Conservation (phyloP, 2,113 vertebrate species). For the Piliocolobus tephrosceles region DNA sequence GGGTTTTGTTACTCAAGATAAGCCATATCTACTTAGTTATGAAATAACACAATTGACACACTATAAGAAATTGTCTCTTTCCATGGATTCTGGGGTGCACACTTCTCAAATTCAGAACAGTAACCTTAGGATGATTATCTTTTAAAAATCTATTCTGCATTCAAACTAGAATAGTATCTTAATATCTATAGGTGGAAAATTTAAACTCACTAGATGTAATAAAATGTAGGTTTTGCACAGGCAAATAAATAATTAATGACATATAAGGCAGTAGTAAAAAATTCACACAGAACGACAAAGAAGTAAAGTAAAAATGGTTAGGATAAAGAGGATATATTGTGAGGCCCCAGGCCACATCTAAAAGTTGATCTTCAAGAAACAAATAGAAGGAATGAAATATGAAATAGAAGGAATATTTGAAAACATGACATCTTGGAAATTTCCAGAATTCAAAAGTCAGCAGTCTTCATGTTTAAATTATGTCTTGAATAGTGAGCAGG, state of each 20-base stretch:
- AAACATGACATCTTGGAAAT: neutral
- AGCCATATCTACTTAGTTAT: neutral
- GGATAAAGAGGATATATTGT: neutral
- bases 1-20: slow-evolving; percentile 57
- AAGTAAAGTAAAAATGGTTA: slow-evolving; percentile 32
- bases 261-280: neutral
- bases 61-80: slow-evolving; percentile 58
- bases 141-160: slow-evolving; percentile 39
- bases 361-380: slow-evolving; percentile 14
- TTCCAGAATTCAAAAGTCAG: slow-evolving; percentile 8
- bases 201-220: neutral
- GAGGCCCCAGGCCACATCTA: neutral
- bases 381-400: neutral
- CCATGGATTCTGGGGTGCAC: neutral
- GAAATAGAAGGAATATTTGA: neutral
- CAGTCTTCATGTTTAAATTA: slow-evolving; percentile 14
- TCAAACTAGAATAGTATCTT: slow-evolving; percentile 40
- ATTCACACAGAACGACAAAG: neutral
- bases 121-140: slow-evolving; percentile 29
- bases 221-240: slow-evolving; percentile 30
- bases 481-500: neutral
- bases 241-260: slow-evolving; percentile 12
- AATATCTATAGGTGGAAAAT: neutral
- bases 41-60: slow-evolving; percentile 43
- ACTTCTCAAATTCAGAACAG: slow-evolving; percentile 46